A percentile compares a stretch with the other conserved stretches of the same genome.
Conservation (phyloP, 2,113 vertebrate species). For the Paracanthobrama guichenoti region DNA sequence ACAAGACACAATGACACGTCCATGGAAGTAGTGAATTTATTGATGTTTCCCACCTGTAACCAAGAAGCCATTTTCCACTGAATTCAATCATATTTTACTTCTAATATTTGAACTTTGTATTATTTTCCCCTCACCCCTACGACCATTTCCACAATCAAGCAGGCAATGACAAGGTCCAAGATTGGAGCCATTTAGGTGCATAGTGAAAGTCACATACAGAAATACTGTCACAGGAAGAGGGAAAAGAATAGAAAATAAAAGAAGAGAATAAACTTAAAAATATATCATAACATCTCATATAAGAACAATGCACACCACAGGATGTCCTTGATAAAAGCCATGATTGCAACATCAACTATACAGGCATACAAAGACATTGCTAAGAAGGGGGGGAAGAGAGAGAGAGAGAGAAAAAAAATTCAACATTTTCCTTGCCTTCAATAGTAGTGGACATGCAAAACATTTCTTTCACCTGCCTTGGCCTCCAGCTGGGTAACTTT, state of each 20-base stretch:
- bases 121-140: constrained; percentile 59
- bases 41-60: constrained; percentile 88
- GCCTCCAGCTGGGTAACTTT: constrained; percentile 64
- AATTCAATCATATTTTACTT: constrained; percentile 62
- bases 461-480: constrained; percentile 63
- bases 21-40: constrained; percentile 96
- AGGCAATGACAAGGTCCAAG: constrained; percentile 86
- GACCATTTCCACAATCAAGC: constrained; percentile 77
- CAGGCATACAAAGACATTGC: constrained; percentile 86
- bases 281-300: constrained; percentile 71
- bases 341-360: constrained; percentile 88
- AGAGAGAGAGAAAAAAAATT: constrained; percentile 62
- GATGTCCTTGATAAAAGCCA: constrained; percentile 83
- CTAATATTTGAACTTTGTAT: constrained; percentile 69
- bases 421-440: constrained; percentile 59
- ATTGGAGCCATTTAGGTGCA: constrained; percentile 87
- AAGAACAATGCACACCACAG: constrained; percentile 85
- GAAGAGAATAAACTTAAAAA: constrained; percentile 73
- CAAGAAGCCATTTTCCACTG: constrained; percentile 71
- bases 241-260: constrained; percentile 70
- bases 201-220: constrained; percentile 87
- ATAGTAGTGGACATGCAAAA: constrained; percentile 65
- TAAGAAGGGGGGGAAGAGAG: constrained; percentile 62
- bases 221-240: constrained; percentile 81
- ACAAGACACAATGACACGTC: constrained; percentile 24